phyloP scores from a whole-genome alignment of 2,113 vertebrate species.

The Lampris incognitus region DNA sequence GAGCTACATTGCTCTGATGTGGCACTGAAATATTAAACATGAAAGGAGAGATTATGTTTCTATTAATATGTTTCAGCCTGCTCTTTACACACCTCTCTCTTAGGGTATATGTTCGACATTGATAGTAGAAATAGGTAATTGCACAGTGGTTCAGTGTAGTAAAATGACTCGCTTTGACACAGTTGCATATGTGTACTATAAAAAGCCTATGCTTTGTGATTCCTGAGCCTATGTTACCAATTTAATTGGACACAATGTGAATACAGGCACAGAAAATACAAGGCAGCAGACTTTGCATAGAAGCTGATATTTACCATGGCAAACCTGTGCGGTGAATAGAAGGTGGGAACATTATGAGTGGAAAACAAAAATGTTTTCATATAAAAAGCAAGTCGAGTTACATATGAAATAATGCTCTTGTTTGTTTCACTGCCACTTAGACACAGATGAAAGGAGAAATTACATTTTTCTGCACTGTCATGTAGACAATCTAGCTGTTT shows the following conservation, averaged over 20 bases:
- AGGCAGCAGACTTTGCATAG: neutral
- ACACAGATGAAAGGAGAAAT: slow-evolving; percentile 26
- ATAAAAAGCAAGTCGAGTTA: slow-evolving; percentile 40
- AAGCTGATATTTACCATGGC: slow-evolving; percentile 6
- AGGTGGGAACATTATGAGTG: slow-evolving; percentile 31
- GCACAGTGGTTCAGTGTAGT: slow-evolving; percentile 3
- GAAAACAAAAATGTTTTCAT: slow-evolving; percentile 5
- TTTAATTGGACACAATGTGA: neutral
- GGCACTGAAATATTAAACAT: slow-evolving; percentile 67
- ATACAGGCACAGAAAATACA: neutral
- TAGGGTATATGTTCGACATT: slow-evolving; percentile 4
- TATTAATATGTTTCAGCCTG: slow-evolving; percentile 65
- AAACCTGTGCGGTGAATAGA: neutral
- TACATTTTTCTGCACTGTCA: slow-evolving; percentile 29
- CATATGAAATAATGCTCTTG: slow-evolving; percentile 30
- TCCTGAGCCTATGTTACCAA: neutral
- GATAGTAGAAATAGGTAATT: slow-evolving; percentile 8
- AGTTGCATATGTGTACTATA: neutral
- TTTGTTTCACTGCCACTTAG: slow-evolving; percentile 31
- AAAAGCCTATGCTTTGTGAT: neutral
- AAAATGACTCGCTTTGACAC: neutral
- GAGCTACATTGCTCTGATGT: slow-evolving; percentile 71
- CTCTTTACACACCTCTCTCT: slow-evolving; percentile 47
- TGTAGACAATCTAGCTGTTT: slow-evolving; percentile 26
- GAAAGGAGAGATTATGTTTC: slow-evolving; percentile 70